Percentiles rank a stretch among this genome's conserved stretches.
Conservation (phyloP, 2,888 invertebrate genomes). For the Catocala sponsa region DNA sequence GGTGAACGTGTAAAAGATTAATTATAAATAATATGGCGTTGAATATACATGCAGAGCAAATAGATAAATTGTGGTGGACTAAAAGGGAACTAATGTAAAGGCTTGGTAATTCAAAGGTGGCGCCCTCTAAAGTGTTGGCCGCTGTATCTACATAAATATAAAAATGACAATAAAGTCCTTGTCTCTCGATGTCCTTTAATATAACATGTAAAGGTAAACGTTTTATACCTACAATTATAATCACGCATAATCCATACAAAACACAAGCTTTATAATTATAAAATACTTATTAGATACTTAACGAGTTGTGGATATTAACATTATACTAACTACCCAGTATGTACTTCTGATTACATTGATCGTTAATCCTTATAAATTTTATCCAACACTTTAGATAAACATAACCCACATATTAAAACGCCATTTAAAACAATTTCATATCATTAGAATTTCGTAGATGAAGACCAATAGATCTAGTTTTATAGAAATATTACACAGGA, state of each 20-base stretch:
- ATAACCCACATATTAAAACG: neutral
- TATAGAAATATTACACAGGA: conserved; percentile 16
- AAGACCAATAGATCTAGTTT: conserved; percentile 43
- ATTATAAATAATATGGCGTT: no score
- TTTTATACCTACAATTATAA: conserved; percentile 29
- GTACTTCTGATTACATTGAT: no score
- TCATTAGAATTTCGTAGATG: conserved; percentile 48
- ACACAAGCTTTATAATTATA: no score
- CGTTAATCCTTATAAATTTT: no score
- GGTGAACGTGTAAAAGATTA: conserved; percentile 1
- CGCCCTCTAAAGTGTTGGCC: no score
- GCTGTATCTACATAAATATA: conserved; percentile 10
- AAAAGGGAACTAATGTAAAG: no score
- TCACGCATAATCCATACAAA: conserved; percentile 6
- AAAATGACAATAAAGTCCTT: conserved; percentile 57
- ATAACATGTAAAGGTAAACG: conserved; percentile 28
- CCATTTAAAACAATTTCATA: conserved; percentile 38
- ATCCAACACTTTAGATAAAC: neutral
- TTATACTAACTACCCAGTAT: no score
- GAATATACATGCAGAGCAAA: conserved; percentile 7
- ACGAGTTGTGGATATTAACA: no score
- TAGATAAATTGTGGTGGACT: no score
- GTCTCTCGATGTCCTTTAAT: conserved; percentile 44
- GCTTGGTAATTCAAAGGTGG: no score
- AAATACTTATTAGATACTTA: no score